Evolutionary conservation across 1,140 invertebrate genomes (phyloP), one percentile per base, ranked within the genome.

Genomic region (Aplysia californica): DNA sequence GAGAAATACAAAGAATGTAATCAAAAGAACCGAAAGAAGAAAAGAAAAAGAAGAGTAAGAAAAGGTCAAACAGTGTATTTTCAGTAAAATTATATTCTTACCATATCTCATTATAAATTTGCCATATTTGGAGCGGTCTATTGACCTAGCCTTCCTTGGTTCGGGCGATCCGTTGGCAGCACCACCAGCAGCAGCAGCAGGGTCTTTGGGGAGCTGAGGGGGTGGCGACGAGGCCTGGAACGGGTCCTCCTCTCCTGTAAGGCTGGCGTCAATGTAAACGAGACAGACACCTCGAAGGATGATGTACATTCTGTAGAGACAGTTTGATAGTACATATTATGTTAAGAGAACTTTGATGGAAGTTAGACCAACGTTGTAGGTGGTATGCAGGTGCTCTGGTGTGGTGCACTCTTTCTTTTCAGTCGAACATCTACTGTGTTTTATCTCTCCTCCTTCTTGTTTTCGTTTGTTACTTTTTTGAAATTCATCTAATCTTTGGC

Each of bases 221-320:
- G 44, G 44, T 50, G 44, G 44, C 44, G 10, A 50, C 44, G 10
- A 50, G 44, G 36, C 61, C 59, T 39, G 31, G 44, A 41, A 31
- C 1, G 76, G 36, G 38, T 78, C 75, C 10, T 84, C 82, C 66
- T 87, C 87, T 0, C 84, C 87, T 1, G 84, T 83, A 79, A 86
- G 82, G 29, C 68, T 79, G 21, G 86, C 78, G 70, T 88, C 86
- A 38, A 88, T 87, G 75, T 87, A 88, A 1, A 88, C 82, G 0
- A 85, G 83, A 0, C 82, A 82, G 0, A 73, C 77, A 1, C 87
- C 87, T 29, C 79, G 78, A 21, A 88, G 70, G 21, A 87, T 85
- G 29, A 88, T 79, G 79, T 85, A 88, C 79, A 87, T 87, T 58
- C 86, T 87, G 76, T 36, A 67, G 66, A 67, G 39, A 50, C 31